Evolutionary conservation across 2,888 invertebrate genomes (phyloP), one percentile per base, ranked within the genome.

Genomic region (Pogonocherus hispidulus): DNA sequence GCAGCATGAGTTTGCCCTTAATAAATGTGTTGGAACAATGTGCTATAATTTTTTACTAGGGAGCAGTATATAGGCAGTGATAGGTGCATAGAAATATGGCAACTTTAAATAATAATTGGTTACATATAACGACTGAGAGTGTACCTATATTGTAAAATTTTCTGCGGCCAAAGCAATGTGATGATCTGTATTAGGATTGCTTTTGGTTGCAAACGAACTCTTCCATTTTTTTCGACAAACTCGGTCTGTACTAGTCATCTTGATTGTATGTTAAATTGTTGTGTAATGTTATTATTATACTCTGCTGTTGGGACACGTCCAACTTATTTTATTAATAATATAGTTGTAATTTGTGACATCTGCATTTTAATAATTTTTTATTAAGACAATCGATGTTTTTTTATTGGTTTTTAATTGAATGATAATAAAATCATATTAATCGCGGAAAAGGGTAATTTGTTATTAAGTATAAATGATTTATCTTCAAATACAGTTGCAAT

Each of bases 171-270:
- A 64, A 59, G 32, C 54, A 63, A 64, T 64, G 66, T 73, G 66
- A 72, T 70, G 65, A 75, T 75, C 77, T 79, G 78, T 79, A 78
- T 76, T 79, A 79, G 64, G 64, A 67, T 69, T 73, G 74, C 71
- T 71, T 78, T 75, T 74, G 76, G 69, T 76, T 74, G 76, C 63
- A 65, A 67, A 75, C 72, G 64, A 59, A 69, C 69, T 72, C 73
- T 74, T 73, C 74, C 75, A 75, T 69, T 74, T 75, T 76, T 75
- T 72, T 73, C 71, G 69, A 76, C 72, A 78, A 76, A 81, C 83
- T 83, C 83, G 80, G 83, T 82, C 83, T 81, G 78, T 84, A 83
- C 85, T 85, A 85, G 85, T 85, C 85, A 85, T 84, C 83, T 84
- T 81, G 78, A 80, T 80, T 84, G 79, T 83, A 84, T 82, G 81